These are phyloP conservation scores for Mungos mungo DNA, from an alignment of 2,113 vertebrate genomes.

Conservation along the genomic window DNA sequence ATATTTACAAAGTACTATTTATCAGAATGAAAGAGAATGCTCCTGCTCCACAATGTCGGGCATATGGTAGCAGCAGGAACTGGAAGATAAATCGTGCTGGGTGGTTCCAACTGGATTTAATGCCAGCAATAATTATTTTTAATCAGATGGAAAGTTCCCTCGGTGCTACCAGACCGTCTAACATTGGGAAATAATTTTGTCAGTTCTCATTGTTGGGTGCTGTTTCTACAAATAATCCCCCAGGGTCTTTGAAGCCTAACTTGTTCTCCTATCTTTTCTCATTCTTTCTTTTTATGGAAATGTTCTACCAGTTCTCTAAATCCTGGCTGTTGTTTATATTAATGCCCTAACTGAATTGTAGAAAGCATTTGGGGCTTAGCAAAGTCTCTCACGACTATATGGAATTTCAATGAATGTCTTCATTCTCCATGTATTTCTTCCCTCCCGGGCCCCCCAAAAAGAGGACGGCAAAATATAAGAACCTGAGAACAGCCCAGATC, in stretches of 20 bases:
- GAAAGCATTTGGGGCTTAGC: conserved; percentile 65
- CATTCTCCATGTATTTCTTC: neutral
- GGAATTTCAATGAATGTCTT: conserved; percentile 4
- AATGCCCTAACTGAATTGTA: conserved; percentile 61
- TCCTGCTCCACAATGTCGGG: conserved; percentile 76
- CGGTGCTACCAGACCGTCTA: conserved; percentile 75
- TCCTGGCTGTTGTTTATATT: conserved; percentile 75
- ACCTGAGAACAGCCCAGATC: neutral
- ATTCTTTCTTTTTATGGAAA: neutral
- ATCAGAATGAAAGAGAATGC: conserved; percentile 80
- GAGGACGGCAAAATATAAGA: neutral
- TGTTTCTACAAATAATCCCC: conserved; percentile 64
- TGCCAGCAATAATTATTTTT: conserved; percentile 86
- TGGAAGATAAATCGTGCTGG: conserved; percentile 72
- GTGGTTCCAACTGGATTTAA: conserved; percentile 83
- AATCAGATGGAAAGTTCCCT: conserved; percentile 87
- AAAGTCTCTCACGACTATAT: neutral
- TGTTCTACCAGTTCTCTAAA: conserved; percentile 69
- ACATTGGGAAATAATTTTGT: conserved; percentile 67
- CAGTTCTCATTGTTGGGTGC: conserved; percentile 40
- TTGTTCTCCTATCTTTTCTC: conserved; percentile 10
- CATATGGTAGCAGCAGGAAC: conserved; percentile 81
- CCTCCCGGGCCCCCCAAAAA: neutral
- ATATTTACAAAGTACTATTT: conserved; percentile 87
- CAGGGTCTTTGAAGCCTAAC: conserved; percentile 47